Base-by-base conservation (phyloP, 2,113 vertebrate species). In the Physeter macrocephalus region DNA sequence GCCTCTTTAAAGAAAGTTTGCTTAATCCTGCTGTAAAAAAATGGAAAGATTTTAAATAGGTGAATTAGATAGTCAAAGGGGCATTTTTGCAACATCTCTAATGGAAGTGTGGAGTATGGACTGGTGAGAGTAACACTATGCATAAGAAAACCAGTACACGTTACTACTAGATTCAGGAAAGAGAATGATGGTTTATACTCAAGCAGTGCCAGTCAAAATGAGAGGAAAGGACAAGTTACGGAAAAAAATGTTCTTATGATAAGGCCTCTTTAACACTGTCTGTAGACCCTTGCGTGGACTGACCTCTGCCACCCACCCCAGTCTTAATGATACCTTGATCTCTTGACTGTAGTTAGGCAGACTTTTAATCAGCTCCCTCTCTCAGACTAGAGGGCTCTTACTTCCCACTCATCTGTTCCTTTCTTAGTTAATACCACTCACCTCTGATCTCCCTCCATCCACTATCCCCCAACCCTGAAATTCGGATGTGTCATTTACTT, bases 41-140 rank as follows among this genome's bases (percentile, higher is more conserved):
- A 61, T 29, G 36, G 78, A 27, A 82, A 20, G 15, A 82, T 54
- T 95, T 95, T 43, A 83, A 88, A 46, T 52, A 95, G 29, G 43
- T 85, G 29, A 90, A 72, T 20, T 90, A 93, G 18, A 52, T 67
- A 77, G 77, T 61, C 59, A 93, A 82, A 96, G 69, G 27, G 17
- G n/a, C 23, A 72, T 93, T 78, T 59, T 74, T 62, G 39, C 61
- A 91, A 96, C 62, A 91, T 61, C 85, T 94, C n/a, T 84, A 88
- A 88, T 1, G 61, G 31, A 77, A 83, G 14, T 84, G 6, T 66
- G 46, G 39, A 87, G 34, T 61, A 52, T 78, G 15, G 57, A 27
- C n/a, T 29, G 61, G n/a, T 92, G 43, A 91, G 9, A 31, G 23
- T 43, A 74, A 91, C n/a, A 80, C 14, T 59, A 39, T 23, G n/a